Evolutionary conservation across 2,888 invertebrate species (phyloP).

Genomic region (Tenthredo distinguenda): DNA sequence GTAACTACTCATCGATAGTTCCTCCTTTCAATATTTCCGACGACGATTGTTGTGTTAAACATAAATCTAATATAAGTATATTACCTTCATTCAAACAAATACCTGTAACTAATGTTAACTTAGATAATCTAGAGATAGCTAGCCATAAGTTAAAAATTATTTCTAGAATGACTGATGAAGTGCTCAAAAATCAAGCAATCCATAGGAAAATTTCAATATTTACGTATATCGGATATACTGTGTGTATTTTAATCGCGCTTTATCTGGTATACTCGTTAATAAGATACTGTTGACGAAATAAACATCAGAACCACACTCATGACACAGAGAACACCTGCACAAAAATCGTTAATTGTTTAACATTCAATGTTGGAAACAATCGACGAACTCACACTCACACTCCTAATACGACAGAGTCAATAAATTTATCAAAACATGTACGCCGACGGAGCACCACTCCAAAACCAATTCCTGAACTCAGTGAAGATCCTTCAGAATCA

Average conservation of each 20-base stretch:
- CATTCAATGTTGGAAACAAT: not conserved
- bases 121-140: slow-evolving; percentile 26
- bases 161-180: not conserved
- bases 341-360: slow-evolving; percentile 6
- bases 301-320: not conserved
- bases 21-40: not conserved
- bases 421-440: not conserved
- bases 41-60: slow-evolving; percentile 12
- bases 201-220: slow-evolving; percentile 2
- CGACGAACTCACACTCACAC: not conserved
- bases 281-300: not conserved
- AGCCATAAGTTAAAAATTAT: slow-evolving; percentile 10
- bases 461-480: not conserved
- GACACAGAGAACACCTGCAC: not conserved
- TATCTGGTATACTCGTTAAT: not conserved
- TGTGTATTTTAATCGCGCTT: not conserved
- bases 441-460: not conserved
- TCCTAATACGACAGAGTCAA: not conserved
- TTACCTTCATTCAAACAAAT: slow-evolving; percentile 10
- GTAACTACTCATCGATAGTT: not conserved
- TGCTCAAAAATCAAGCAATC: not conserved
- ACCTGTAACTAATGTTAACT: not conserved
- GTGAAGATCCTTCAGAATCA: slow-evolving; percentile 13
- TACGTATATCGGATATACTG: slow-evolving; percentile 15
- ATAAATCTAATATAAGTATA: not conserved